These are phyloP conservation scores for Margaritifera margaritifera DNA, from an alignment of 2,888 invertebrate genomes.

Conservation along the genomic window DNA sequence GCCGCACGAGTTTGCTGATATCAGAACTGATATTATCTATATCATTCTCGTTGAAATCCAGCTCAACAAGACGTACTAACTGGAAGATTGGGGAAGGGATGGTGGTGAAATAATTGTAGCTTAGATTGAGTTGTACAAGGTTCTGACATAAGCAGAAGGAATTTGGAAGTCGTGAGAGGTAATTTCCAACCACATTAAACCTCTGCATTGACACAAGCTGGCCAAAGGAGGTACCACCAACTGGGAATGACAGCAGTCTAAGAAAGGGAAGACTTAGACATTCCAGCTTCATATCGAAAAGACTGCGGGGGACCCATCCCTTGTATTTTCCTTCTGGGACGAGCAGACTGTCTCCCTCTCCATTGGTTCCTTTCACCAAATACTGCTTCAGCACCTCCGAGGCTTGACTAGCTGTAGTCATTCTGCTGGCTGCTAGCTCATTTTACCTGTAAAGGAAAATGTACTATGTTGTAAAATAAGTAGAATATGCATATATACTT, in stretches of 20 bases:
- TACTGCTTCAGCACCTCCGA: slow-evolving; percentile 55
- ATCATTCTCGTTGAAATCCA: slow-evolving; percentile 61
- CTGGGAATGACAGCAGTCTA: slow-evolving; percentile 61
- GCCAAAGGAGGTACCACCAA: slow-evolving; percentile 60
- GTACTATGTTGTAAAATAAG: too few relatives aligned
- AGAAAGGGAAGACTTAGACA: slow-evolving; percentile 52
- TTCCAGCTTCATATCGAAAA: slow-evolving; percentile 46
- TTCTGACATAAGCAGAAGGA: slow-evolving; percentile 56
- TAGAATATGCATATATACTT: too few relatives aligned
- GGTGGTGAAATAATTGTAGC: slow-evolving; percentile 56
- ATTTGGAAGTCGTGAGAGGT: slow-evolving; percentile 51
- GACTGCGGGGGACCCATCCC: slow-evolving; percentile 61
- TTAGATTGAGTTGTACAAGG: slow-evolving; percentile 52
- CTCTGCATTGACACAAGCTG: slow-evolving; percentile 51
- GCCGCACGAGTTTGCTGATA: slow-evolving; percentile 51
- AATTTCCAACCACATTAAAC: slow-evolving; percentile 62
- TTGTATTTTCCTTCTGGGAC: slow-evolving; percentile 62
- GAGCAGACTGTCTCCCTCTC: slow-evolving; percentile 31
- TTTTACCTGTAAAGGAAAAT: too few relatives aligned
- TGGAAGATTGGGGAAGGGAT: slow-evolving; percentile 55
- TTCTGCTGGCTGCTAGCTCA: background rate
- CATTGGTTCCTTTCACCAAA: slow-evolving; percentile 41
- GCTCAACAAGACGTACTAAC: slow-evolving; percentile 44
- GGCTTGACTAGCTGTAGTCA: slow-evolving; percentile 41
- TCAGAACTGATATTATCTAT: slow-evolving; percentile 42